Percentiles rank a stretch among this genome's conserved stretches.
Conservation (phyloP, 2,888 invertebrate species). For the Arenicola marina region DNA sequence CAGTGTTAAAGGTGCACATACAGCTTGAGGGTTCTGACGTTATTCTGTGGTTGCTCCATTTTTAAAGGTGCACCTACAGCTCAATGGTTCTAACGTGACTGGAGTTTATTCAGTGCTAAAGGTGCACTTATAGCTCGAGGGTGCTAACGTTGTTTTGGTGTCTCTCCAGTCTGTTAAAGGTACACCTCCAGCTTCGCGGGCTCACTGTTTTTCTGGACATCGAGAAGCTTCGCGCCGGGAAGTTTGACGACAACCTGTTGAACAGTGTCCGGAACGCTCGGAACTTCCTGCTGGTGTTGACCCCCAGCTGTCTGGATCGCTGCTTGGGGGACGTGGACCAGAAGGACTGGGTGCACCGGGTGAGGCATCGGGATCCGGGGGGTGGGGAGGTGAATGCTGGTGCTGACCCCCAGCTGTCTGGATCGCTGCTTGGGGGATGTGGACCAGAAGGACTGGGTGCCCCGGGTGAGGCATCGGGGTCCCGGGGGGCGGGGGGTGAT, state of each 20-base stretch:
- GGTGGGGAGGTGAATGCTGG: conserved; percentile 94
- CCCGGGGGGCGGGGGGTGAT: too few relatives aligned
- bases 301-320: conserved; percentile 91
- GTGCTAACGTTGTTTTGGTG: neutral
- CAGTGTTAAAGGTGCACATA: too few relatives aligned
- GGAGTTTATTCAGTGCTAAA: too few relatives aligned
- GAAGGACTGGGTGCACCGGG: conserved; percentile 99
- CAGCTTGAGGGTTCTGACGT: too few relatives aligned
- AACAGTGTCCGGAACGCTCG: conserved; percentile 96
- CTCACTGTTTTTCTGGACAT: conserved; percentile 98
- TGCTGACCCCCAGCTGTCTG: conserved; percentile 91
- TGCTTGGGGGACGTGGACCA: conserved; percentile 89
- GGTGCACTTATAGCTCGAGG: too few relatives aligned
- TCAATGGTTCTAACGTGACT: too few relatives aligned
- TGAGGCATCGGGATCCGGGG: conserved; percentile 91
- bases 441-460: conserved; percentile 99
- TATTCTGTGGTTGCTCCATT: too few relatives aligned
- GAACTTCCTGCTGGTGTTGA: conserved; percentile 94
- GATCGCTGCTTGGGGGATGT: conserved; percentile 90
- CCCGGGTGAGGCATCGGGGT: conserved; percentile 92
- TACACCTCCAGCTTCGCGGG: conserved; percentile 92
- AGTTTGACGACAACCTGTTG: conserved; percentile 96
- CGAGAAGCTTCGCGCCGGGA: conserved; percentile 95
- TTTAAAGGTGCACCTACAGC: too few relatives aligned
- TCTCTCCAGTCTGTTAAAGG: conserved; percentile 72